Conservation (phyloP, 1,140 invertebrate genomes). For the Camponotus vicinus region DNA sequence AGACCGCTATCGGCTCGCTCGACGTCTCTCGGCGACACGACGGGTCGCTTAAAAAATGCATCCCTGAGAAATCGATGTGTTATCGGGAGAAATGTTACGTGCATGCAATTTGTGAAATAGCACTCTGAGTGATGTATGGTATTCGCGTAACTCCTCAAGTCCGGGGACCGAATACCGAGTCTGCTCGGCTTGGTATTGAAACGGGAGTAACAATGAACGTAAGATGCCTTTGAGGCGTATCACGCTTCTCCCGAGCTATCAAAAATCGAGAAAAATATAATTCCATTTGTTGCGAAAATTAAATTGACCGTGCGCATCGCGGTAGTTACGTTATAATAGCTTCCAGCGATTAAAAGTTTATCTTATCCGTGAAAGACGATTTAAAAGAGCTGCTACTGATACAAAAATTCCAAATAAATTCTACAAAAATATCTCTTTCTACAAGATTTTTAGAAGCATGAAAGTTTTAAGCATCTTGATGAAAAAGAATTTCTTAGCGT, state of each 20-base stretch:
- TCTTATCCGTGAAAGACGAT: background rate
- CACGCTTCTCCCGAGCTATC: background rate
- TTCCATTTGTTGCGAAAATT: background rate
- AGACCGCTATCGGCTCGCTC: slow-evolving; percentile 23
- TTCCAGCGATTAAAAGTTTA: background rate
- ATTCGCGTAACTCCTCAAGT: slow-evolving; percentile 31
- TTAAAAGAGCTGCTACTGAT: background rate
- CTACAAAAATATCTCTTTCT: slow-evolving; percentile 11
- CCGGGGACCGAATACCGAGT: slow-evolving; percentile 6
- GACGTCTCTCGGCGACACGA: background rate
- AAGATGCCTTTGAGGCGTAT: background rate
- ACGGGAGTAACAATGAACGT: background rate
- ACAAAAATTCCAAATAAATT: background rate
- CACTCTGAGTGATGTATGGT: slow-evolving; percentile 41
- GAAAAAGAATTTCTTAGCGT: background rate
- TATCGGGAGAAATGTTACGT: slow-evolving; percentile 60
- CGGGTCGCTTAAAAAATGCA: slow-evolving; percentile 61
- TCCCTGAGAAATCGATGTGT: slow-evolving; percentile 57
- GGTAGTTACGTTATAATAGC: background rate
- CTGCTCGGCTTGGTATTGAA: slow-evolving; percentile 15
- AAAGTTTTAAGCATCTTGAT: slow-evolving; percentile 40
- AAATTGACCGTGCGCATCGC: background rate
- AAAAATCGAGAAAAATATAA: background rate
- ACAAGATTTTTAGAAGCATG: slow-evolving; percentile 31
- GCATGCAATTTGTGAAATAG: slow-evolving; percentile 60